phyloP scores from a whole-genome alignment of 2,888 invertebrate species.

The Macaria liturata region DNA sequence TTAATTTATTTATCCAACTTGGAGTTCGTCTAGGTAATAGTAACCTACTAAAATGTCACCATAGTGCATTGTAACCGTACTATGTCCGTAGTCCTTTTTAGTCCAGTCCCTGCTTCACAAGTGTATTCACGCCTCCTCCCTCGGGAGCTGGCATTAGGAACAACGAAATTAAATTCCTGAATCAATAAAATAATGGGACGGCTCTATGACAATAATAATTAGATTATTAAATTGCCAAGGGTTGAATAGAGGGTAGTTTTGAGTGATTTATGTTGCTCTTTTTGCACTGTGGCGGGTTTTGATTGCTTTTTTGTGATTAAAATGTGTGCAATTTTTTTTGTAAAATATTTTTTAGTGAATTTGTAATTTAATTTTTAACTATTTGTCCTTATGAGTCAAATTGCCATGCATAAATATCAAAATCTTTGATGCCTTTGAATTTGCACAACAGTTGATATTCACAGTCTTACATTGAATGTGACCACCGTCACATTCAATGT shows the following conservation, averaged over 20 bases:
- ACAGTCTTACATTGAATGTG: too few species aligned
- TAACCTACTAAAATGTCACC: too few species aligned
- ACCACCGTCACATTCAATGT: too few species aligned
- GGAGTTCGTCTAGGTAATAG: too few species aligned
- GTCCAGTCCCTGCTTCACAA: slow-evolving; percentile 19
- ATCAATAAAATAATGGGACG: slow-evolving; percentile 69
- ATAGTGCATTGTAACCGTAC: too few species aligned
- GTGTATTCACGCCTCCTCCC: slow-evolving; percentile 31
- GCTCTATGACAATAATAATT: slow-evolving; percentile 58
- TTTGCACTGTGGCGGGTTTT: slow-evolving; percentile 27
- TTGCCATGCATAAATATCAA: too few species aligned
- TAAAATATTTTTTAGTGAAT: slow-evolving; percentile 31
- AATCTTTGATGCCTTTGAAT: too few species aligned
- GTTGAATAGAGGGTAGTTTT: slow-evolving; percentile 25
- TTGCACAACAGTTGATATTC: too few species aligned
- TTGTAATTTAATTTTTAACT: slow-evolving; percentile 40
- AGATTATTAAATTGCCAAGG: slow-evolving; percentile 20
- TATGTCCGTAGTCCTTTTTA: slow-evolving; percentile 5
- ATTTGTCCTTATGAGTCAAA: too few species aligned
- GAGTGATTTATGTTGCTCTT: slow-evolving; percentile 31
- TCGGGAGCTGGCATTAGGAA: slow-evolving; percentile 56
- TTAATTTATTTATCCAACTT: too few species aligned
- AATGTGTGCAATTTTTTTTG: slow-evolving; percentile 45
- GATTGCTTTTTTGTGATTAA: slow-evolving; percentile 33
- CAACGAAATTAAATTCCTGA: slow-evolving; percentile 64